Conservation (phyloP, 2,113 vertebrate genomes). For the Amia ocellicauda region DNA sequence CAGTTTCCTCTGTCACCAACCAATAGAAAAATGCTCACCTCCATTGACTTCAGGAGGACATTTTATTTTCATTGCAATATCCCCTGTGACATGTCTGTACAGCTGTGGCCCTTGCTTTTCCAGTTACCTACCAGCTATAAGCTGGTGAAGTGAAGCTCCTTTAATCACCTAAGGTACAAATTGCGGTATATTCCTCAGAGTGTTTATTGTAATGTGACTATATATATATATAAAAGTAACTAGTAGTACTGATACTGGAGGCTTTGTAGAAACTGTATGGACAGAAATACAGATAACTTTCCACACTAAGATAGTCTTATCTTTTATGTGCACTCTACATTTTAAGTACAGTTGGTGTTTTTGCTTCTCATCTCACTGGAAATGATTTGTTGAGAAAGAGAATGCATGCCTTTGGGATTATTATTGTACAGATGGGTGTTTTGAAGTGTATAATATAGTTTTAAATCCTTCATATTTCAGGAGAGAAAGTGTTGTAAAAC, state of each 20-base stretch:
- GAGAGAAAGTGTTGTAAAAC: conserved; percentile 2
- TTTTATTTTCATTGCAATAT: not conserved
- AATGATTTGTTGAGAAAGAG: not conserved
- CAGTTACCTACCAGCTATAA: conserved; percentile 2
- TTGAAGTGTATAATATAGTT: too few relatives aligned
- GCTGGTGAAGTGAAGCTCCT: too few relatives aligned
- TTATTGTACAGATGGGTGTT: not conserved
- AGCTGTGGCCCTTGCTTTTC: conserved; percentile 5
- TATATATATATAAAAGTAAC: too few relatives aligned
- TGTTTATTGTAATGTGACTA: too few relatives aligned
- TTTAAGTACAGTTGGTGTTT: not conserved
- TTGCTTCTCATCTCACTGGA: not conserved
- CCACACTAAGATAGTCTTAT: conserved; percentile 11
- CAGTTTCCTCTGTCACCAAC: not conserved
- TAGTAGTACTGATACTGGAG: too few relatives aligned
- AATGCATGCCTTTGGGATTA: not conserved
- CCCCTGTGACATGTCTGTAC: not conserved
- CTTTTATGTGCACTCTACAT: conserved; percentile 3
- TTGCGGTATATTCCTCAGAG: too few relatives aligned
- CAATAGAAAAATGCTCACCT: not conserved
- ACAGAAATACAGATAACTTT: too few relatives aligned
- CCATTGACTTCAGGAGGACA: too few relatives aligned
- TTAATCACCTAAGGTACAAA: too few relatives aligned
- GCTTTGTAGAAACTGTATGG: too few relatives aligned
- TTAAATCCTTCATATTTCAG: not conserved